Percentiles rank a stretch among this genome's conserved stretches.
Evolutionary conservation across 1,140 invertebrate genomes (phyloP).

Genomic region (Neodiprion pinetum): DNA sequence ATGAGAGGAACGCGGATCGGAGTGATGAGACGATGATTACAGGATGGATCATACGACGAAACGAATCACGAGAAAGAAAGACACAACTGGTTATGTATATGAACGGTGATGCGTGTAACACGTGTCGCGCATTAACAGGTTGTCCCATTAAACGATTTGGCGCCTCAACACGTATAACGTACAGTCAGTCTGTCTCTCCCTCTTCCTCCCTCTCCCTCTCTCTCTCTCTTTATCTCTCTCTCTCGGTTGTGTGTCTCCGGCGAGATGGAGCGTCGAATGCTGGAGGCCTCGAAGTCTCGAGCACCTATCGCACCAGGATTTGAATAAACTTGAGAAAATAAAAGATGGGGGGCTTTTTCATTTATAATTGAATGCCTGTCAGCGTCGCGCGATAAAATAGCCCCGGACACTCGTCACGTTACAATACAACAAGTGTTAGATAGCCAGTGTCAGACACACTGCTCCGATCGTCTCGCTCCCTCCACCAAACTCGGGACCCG

Average conservation of each 20-base stretch:
- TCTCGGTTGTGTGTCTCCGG: neutral
- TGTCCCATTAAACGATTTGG: slow-evolving; percentile 50
- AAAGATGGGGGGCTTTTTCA: slow-evolving; percentile 34
- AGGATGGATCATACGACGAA: too few species aligned
- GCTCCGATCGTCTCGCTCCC: too few species aligned
- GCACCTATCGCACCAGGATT: slow-evolving; percentile 38
- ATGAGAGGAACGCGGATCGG: too few species aligned
- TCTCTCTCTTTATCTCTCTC: too few species aligned
- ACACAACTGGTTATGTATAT: slow-evolving; percentile 46
- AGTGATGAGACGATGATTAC: too few species aligned
- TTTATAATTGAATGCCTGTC: slow-evolving; percentile 51
- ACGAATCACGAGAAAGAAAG: neutral
- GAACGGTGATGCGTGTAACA: slow-evolving; percentile 38
- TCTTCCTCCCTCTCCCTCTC: neutral
- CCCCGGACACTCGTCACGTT: neutral
- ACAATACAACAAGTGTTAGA: too few species aligned
- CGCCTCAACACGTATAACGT: slow-evolving; percentile 27
- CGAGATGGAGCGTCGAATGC: neutral
- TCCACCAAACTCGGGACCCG: neutral
- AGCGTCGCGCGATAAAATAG: slow-evolving; percentile 39
- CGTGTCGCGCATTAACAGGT: slow-evolving; percentile 48
- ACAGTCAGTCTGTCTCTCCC: neutral
- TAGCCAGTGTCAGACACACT: too few species aligned
- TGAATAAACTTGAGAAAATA: slow-evolving; percentile 41
- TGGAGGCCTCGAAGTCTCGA: neutral